Evolutionary conservation across 2,113 vertebrate genomes (phyloP), one percentile per base, ranked within the genome.

Genomic region (Gulo gulo): DNA sequence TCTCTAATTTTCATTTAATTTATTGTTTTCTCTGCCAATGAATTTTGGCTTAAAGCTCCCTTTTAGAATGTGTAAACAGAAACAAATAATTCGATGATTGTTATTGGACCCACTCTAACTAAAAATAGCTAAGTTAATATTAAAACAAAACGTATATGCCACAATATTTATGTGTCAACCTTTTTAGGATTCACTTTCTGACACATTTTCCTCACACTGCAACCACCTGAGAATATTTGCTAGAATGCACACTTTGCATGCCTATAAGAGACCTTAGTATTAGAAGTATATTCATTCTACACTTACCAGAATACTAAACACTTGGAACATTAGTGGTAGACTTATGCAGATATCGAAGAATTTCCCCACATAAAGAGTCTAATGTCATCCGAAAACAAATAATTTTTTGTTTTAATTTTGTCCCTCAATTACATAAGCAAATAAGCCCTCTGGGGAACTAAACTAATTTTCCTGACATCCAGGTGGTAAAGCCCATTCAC

Each of bases 41-140:
- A 98, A 57, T 83, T 88, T 97, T 97, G 74, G 59, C 24, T 97
- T 97, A 80, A 95, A 59, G 29, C 9, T 87, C 57, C 42, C 87
- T 65, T 97, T 98, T 95, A 95, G 79, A 97, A 65, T 65, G 91
- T 80, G 21, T 85, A 94, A 93, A 97, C n/a, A 95, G n/a, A 97
- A 98, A 96, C 50, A 78, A 76, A 71, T 93, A 98, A 98, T 26
- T 23, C 96, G 1, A 26, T 79, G 13, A 97, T 94, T 96, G 88
- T 95, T 98, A 98, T 63, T 91, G 1, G 52, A 67, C 26, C 94
- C 57, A 86, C 16, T 96, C 81, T 97, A 52, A 73, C 52, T 79
- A 91, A 81, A 97, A 91, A 93, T 96, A 97, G 50, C 57, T 57
- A 96, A 95, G 23, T 3, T 57, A 93, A 95, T 87, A 88, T 6